phyloP scores from a whole-genome alignment of 1,140 invertebrate genomes.

The Cryptotermes secundus region DNA sequence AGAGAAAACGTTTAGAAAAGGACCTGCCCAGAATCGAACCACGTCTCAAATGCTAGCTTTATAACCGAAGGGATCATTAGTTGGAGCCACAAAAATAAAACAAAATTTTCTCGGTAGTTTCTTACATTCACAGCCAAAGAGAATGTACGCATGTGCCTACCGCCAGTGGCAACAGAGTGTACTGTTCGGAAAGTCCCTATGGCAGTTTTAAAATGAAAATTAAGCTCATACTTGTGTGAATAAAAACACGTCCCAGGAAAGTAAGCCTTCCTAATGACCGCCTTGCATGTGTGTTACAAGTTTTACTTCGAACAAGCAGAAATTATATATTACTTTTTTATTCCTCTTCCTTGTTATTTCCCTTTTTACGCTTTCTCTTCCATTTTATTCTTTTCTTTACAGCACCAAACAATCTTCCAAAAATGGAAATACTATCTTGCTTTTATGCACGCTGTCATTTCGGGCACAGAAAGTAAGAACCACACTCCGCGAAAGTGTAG shows the following conservation, averaged over 20 bases:
- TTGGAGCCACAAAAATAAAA: neutral
- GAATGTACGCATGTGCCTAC: neutral
- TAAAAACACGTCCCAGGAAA: neutral
- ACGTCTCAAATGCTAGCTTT: too few relatives aligned
- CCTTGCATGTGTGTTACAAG: conserved; percentile 6
- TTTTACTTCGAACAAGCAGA: neutral
- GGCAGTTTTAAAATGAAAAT: conserved; percentile 15
- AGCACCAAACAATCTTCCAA: neutral
- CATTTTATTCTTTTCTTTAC: neutral
- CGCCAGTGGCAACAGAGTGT: neutral
- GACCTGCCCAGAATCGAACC: too few relatives aligned
- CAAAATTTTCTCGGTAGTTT: neutral
- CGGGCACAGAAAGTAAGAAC: neutral
- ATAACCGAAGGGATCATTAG: neutral
- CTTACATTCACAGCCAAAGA: neutral
- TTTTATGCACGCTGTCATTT: neutral
- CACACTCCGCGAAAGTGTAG: neutral
- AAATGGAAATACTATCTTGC: neutral
- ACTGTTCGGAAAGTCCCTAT: neutral
- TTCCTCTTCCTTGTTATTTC: neutral
- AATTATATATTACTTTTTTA: conserved; percentile 12
- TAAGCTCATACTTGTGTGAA: conserved; percentile 20
- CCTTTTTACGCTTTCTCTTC: neutral
- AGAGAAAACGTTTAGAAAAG: too few relatives aligned
- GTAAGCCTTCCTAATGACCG: conserved; percentile 4